Evolutionary conservation across 2,797 vertebrate genomes (phyloP).

Genomic region (Garrulus glandarius): DNA sequence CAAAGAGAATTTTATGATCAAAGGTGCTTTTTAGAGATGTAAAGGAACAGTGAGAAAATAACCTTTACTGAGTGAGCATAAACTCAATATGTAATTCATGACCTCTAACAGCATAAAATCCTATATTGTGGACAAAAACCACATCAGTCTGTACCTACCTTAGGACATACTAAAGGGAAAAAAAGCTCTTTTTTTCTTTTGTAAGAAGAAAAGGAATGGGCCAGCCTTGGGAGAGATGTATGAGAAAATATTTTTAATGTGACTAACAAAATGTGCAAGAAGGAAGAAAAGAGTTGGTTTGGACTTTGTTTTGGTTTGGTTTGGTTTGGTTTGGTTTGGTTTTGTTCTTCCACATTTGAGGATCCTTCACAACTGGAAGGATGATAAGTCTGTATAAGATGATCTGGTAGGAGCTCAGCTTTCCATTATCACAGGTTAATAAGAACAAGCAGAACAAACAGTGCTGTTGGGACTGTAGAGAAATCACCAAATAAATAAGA

Average conservation of each 20-base stretch:
- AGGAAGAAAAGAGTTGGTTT: background rate
- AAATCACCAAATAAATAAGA: background rate
- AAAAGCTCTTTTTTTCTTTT: background rate
- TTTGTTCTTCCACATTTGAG: background rate
- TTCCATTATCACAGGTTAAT: background rate
- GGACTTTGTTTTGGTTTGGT: background rate
- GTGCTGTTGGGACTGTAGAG: background rate
- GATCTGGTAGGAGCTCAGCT: background rate
- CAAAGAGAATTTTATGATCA: constrained; percentile 71
- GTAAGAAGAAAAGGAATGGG: background rate
- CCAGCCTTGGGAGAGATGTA: background rate
- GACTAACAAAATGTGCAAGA: background rate
- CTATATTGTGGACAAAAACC: background rate
- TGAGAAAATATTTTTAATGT: background rate
- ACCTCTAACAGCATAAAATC: constrained; percentile 2
- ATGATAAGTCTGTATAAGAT: background rate
- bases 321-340: background rate
- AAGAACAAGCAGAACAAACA: background rate
- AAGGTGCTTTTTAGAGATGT: constrained; percentile 40
- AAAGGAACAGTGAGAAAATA: constrained; percentile 42
- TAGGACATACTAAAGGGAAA: background rate
- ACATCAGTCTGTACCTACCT: background rate
- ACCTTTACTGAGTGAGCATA: constrained; percentile 24
- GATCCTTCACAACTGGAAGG: background rate
- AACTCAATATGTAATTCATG: constrained; percentile 23